phyloP scores from a whole-genome alignment of 2,888 invertebrate genomes.

The Priocnemis perturbator region DNA sequence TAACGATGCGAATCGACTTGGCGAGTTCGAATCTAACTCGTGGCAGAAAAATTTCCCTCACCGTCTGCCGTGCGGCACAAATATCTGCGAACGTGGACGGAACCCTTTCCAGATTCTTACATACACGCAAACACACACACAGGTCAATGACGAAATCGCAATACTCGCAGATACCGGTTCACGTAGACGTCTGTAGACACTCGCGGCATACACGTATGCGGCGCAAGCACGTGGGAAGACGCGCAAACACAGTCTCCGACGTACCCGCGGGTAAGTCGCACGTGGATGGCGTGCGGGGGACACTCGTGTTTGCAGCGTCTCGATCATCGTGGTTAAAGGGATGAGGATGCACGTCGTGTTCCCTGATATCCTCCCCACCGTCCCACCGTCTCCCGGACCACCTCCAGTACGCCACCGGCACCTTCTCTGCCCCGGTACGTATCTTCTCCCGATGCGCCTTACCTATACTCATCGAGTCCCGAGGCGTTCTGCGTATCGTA shows the following conservation, averaged over 20 bases:
- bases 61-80: no score
- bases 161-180: no score
- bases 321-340: no score
- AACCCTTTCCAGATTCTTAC: no score
- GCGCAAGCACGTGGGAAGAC: constrained; percentile 1
- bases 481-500: neutral
- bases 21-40: no score
- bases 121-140: no score
- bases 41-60: no score
- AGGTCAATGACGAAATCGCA: no score
- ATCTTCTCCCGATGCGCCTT: neutral
- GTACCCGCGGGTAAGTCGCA: no score
- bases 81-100: no score
- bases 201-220: neutral
- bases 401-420: neutral
- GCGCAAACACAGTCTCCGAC: constrained; percentile 15
- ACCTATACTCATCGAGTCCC: neutral
- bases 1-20: no score
- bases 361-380: constrained; percentile 11
- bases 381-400: neutral
- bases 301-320: neutral
- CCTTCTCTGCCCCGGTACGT: neutral
- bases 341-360: constrained; percentile 19
- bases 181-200: neutral
- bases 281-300: neutral